Evolutionary conservation across 1,140 invertebrate genomes (phyloP), one percentile per base, ranked within the genome.

Genomic region (Drosophila pachea): DNA sequence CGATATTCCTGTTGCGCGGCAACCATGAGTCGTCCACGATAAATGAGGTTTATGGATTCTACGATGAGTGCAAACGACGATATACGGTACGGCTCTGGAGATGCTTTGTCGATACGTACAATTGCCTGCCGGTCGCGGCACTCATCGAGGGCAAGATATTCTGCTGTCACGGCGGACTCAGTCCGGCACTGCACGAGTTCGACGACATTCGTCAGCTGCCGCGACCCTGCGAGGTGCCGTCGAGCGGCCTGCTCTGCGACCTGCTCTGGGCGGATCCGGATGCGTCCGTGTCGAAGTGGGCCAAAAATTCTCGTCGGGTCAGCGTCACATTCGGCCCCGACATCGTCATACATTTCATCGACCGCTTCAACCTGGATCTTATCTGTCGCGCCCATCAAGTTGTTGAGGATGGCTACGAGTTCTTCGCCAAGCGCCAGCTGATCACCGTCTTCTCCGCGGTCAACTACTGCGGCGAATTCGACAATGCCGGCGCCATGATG

Each of bases 401-500:
- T 5, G 97, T 98, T 3, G 97, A 99, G 91, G 97, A 99, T 91
- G 97, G 97, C 5, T 99, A 99, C 90, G 97, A 99, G 90, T 99
- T 99, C 90, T 99, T 99, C 90, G 97, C 97, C 2, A 99, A 99
- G 90, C 92, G 97, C 72, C 97, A 99, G 88, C 91, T 99, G 48
- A 98, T 99, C 8, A 99, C 98, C 3, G 90, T 99, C 14, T 99
- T 99, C 86, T 95, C 94, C 40, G 74, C 74, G 0, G 70, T 70
- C 36, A 76, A 76, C 16, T 76, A 76, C 95, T 81, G 94, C 95
- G 7, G 95, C 45, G 98, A 99, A 91, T 99, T 99, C 90, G 98
- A 99, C 90, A 99, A 99, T 90, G 98, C 98, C 40, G 91, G 91
- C 68, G 98, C 97, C 58, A 99, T 99, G 97, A 99, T 99, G 98